phyloP scores from a whole-genome alignment of 2,797 vertebrate genomes.

The Sebastes hopkinsi region DNA sequence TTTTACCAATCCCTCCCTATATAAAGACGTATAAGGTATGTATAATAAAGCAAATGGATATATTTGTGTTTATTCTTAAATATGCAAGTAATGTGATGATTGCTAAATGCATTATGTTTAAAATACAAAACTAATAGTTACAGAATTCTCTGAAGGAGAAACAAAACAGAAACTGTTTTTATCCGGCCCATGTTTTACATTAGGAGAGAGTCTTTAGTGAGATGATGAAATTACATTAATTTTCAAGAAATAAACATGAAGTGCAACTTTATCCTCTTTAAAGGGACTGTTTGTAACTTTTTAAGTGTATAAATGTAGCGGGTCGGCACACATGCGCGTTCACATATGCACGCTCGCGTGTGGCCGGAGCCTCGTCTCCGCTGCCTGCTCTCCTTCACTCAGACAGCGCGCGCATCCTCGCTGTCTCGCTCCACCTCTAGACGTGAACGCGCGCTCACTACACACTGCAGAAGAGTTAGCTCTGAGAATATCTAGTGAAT shows the following conservation, averaged over 20 bases:
- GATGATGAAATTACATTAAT: neutral
- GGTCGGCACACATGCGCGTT: too few relatives aligned
- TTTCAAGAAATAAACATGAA: neutral
- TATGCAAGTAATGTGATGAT: neutral
- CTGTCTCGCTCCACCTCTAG: too few relatives aligned
- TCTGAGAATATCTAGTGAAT: too few relatives aligned
- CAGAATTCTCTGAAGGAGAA: neutral
- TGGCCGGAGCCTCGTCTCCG: too few relatives aligned
- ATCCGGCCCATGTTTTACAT: neutral
- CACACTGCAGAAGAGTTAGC: too few relatives aligned
- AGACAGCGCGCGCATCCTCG: too few relatives aligned
- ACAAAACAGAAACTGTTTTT: neutral
- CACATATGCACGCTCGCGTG: too few relatives aligned
- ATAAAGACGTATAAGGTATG: neutral
- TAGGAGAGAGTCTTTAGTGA: neutral
- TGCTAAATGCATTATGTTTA: neutral
- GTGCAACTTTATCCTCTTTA: neutral
- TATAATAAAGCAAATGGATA: neutral
- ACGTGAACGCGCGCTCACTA: too few relatives aligned
- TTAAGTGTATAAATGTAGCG: too few relatives aligned
- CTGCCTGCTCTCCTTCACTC: too few relatives aligned
- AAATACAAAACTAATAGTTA: neutral
- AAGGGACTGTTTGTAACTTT: too few relatives aligned
- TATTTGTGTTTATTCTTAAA: neutral
- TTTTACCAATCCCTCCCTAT: neutral